Conservation (phyloP, 2,888 invertebrate species). For the Deilephila porcellus region DNA sequence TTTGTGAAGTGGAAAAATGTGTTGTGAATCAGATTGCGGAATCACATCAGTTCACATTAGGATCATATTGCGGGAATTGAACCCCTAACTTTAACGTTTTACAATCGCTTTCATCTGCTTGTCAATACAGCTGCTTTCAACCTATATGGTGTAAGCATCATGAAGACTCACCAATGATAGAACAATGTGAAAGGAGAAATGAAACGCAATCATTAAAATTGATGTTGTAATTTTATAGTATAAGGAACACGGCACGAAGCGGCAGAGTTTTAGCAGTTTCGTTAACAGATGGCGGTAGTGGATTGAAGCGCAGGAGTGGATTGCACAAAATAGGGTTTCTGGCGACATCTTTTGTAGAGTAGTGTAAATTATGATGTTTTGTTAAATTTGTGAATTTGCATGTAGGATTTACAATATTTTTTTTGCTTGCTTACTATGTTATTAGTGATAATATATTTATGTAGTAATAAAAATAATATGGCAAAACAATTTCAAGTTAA, state of each 20-base stretch:
- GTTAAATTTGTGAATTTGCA: neutral
- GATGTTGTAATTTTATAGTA: neutral
- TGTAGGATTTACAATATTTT: neutral
- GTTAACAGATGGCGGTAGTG: conserved; percentile 52
- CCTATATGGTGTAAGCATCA: neutral
- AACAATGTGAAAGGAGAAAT: neutral
- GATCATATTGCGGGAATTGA: no score
- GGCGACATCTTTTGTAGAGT: conserved; percentile 71
- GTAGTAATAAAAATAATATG: no score
- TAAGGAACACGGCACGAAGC: neutral
- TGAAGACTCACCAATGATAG: neutral
- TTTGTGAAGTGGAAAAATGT: no score
- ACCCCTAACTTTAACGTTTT: no score
- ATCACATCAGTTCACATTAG: no score
- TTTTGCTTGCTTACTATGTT: neutral
- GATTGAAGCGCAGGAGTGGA: conserved; percentile 59
- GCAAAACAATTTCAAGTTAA: no score
- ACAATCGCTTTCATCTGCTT: no score
- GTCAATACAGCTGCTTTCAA: no score
- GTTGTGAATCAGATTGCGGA: no score
- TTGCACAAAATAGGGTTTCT: conserved; percentile 38
- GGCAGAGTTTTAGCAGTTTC: conserved; percentile 27
- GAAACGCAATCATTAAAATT: neutral
- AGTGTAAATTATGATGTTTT: conserved; percentile 45
- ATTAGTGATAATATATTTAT: no score